Evolutionary conservation across 2,888 invertebrate species (phyloP).

Genomic region (Metopia argyrocephala): DNA sequence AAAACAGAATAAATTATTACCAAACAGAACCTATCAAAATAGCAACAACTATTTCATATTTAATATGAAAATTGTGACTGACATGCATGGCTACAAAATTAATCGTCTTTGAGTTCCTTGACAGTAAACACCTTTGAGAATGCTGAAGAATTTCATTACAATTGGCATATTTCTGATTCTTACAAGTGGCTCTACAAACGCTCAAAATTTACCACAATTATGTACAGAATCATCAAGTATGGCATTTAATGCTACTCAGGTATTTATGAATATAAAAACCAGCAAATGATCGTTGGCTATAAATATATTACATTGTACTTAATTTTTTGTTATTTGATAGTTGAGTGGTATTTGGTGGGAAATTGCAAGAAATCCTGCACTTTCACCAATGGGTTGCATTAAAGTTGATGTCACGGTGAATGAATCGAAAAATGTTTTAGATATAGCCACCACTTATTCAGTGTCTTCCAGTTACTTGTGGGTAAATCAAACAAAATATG

Average conservation of each 20-base stretch:
- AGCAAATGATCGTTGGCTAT: not conserved
- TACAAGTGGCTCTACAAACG: not conserved
- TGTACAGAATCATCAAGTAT: conserved; percentile 21
- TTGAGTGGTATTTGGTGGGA: conserved; percentile 71
- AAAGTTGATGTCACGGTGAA: conserved; percentile 66
- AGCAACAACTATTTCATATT: not conserved
- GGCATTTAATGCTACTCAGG: conserved; percentile 36
- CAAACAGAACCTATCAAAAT: not conserved
- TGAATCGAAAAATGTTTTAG: conserved; percentile 51
- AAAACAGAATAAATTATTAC: not conserved
- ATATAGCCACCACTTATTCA: conserved; percentile 68
- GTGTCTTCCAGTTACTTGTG: conserved; percentile 66
- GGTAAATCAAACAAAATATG: conserved; percentile 71
- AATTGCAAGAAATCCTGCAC: conserved; percentile 67
- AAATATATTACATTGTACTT: not conserved
- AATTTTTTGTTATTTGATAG: conserved; percentile 43
- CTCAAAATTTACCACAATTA: conserved; percentile 8
- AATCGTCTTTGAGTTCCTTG: not conserved
- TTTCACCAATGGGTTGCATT: conserved; percentile 63
- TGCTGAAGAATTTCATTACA: not conserved
- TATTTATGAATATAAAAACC: not conserved
- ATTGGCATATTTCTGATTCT: not conserved
- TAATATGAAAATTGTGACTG: not conserved
- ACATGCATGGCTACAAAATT: not conserved
- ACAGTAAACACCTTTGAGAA: not conserved